A percentile compares a stretch with the other conserved stretches of the same genome.
These are phyloP conservation scores for Dinoponera quadriceps DNA, from an alignment of 1,140 invertebrate species.

Conservation along the genomic window DNA sequence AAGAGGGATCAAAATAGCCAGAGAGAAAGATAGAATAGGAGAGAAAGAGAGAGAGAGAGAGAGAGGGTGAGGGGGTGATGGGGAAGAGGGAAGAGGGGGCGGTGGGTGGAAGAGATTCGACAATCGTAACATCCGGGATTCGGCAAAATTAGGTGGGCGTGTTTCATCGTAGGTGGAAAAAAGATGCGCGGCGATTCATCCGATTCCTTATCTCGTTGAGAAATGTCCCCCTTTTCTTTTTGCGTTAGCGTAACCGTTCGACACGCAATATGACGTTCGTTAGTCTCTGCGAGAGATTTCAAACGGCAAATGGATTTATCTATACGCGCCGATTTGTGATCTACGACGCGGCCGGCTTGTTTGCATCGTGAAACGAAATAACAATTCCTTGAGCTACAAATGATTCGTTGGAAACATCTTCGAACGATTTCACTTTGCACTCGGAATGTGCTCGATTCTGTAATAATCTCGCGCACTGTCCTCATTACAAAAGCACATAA, in stretches of 20 bases:
- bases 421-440: too few species aligned
- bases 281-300: slow-evolving; percentile 35
- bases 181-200: slow-evolving; percentile 41
- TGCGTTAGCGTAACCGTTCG: neutral
- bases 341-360: neutral
- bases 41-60: neutral
- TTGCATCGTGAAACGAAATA: neutral
- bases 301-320: slow-evolving; percentile 58
- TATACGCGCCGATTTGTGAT: slow-evolving; percentile 13
- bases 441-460: too few species aligned
- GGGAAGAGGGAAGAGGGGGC: neutral
- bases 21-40: neutral
- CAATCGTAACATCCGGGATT: slow-evolving; percentile 58
- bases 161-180: slow-evolving; percentile 38
- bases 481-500: too few species aligned
- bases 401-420: too few species aligned
- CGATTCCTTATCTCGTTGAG: slow-evolving; percentile 64
- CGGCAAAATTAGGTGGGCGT: slow-evolving; percentile 69
- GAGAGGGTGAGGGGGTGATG: neutral
- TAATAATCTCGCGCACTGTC: too few species aligned
- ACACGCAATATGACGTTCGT: slow-evolving; percentile 56
- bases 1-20: neutral
- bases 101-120: slow-evolving; percentile 47
- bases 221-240: slow-evolving; percentile 60
- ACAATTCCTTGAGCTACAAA: neutral